Evolutionary conservation across 2,888 invertebrate species (phyloP).

Genomic region (Sesia apiformis): DNA sequence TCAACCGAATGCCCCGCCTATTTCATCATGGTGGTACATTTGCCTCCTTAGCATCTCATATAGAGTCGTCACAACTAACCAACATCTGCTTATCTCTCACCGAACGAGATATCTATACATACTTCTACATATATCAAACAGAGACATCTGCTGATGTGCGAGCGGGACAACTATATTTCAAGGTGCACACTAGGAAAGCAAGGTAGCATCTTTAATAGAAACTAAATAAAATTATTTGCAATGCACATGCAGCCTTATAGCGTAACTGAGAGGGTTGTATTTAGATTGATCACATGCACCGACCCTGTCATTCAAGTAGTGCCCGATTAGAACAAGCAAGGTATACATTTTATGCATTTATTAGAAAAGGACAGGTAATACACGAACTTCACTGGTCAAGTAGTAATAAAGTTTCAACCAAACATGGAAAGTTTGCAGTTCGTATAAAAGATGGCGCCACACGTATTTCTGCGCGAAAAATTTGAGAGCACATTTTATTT

Average conservation of each 20-base stretch:
- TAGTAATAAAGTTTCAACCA: constrained; percentile 45
- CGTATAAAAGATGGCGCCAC: constrained; percentile 59
- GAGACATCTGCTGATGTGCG: constrained; percentile 49
- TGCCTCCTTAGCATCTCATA: constrained; percentile 37
- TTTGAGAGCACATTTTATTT: not conserved
- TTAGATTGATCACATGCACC: constrained; percentile 36
- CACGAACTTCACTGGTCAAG: constrained; percentile 40
- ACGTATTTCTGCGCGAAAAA: constrained; percentile 11
- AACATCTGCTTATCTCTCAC: constrained; percentile 62
- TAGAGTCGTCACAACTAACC: constrained; percentile 47
- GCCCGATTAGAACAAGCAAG: constrained; percentile 35
- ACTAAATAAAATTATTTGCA: constrained; percentile 38
- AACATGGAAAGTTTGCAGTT: constrained; percentile 37
- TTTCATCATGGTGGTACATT: constrained; percentile 67
- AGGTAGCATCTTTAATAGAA: constrained; percentile 44
- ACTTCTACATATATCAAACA: constrained; percentile 54
- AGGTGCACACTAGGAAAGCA: constrained; percentile 46
- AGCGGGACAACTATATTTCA: constrained; percentile 58
- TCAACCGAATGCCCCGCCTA: constrained; percentile 53
- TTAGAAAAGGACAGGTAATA: constrained; percentile 36
- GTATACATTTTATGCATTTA: constrained; percentile 24
- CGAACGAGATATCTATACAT: constrained; percentile 69
- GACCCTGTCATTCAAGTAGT: constrained; percentile 30
- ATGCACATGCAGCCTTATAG: constrained; percentile 66
- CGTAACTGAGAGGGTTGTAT: constrained; percentile 38